A percentile compares a stretch with the other conserved stretches of the same genome.
Conservation (phyloP, 2,797 vertebrate species). For the Sylvilagus floridanus region DNA sequence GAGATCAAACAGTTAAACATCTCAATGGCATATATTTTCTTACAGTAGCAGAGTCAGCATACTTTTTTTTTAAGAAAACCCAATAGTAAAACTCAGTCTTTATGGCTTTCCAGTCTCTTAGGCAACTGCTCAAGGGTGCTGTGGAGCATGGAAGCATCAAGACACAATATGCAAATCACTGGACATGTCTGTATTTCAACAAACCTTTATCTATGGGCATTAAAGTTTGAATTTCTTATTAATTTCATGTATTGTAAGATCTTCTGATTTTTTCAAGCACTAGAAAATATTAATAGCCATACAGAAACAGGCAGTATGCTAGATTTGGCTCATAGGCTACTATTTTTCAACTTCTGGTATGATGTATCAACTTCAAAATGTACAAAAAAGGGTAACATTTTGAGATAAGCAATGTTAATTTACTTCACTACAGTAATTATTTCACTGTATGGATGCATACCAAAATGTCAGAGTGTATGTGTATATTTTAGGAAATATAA, state of each 20-base stretch:
- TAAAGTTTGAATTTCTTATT: slow-evolving; percentile 14
- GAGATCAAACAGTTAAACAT: not conserved
- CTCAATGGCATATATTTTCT: not conserved
- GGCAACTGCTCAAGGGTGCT: not conserved
- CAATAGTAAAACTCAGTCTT: not conserved
- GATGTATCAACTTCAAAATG: not conserved
- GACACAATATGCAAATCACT: not conserved
- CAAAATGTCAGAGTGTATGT: not conserved
- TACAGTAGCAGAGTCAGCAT: not conserved
- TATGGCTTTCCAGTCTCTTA: not conserved
- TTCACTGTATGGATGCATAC: not conserved
- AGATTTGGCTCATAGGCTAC: not conserved
- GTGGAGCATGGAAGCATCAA: not conserved
- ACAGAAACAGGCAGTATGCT: not conserved
- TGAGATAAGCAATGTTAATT: not conserved
- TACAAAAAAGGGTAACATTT: not conserved
- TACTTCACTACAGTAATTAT: not conserved
- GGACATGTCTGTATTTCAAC: not conserved
- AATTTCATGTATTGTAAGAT: not conserved
- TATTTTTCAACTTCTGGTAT: not conserved
- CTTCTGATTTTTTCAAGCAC: not conserved
- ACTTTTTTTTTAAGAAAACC: not conserved
- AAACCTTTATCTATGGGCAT: not conserved
- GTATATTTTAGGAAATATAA: not conserved
- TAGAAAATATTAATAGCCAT: not conserved